A percentile compares a stretch with the other conserved stretches of the same genome.
These are phyloP conservation scores for Sternotherus odoratus DNA, from an alignment of 2,797 vertebrate species.

Conservation along the genomic window DNA sequence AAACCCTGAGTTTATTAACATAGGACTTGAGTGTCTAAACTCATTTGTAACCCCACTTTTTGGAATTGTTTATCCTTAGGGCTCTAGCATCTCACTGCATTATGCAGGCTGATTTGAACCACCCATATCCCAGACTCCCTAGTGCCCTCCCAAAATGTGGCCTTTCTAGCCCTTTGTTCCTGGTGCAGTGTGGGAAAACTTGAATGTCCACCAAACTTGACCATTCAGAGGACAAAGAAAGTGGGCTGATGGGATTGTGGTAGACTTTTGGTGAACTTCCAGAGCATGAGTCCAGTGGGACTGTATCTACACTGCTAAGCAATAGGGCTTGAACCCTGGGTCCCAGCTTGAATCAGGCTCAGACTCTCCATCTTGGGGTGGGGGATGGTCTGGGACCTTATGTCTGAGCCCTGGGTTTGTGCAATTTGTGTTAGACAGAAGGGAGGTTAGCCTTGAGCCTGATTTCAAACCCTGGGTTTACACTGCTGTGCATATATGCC, in stretches of 20 bases:
- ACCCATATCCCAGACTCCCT: not conserved
- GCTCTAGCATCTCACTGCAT: not conserved
- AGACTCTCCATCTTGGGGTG: not conserved
- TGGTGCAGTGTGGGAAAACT: not conserved
- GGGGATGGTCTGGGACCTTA: not conserved
- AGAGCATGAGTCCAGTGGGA: not conserved
- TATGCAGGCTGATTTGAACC: not conserved
- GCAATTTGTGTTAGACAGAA: not conserved
- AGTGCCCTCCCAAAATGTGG: not conserved
- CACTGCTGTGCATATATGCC: not conserved
- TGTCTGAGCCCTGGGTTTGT: not conserved
- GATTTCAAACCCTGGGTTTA: not conserved
- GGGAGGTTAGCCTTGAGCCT: not conserved
- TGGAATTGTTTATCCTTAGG: not conserved
- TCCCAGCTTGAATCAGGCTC: not conserved
- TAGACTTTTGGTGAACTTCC: not conserved
- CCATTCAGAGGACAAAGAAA: not conserved
- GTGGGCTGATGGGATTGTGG: not conserved
- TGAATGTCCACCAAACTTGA: not conserved
- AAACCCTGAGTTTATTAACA: not conserved
- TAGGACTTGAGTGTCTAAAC: not conserved
- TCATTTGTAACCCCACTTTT: not conserved
- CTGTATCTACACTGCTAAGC: not conserved
- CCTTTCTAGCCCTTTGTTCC: not conserved
- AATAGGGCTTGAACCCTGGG: not conserved